These are phyloP conservation scores for Nestor notabilis DNA, from an alignment of 2,113 vertebrate species.

Conservation along the genomic window DNA sequence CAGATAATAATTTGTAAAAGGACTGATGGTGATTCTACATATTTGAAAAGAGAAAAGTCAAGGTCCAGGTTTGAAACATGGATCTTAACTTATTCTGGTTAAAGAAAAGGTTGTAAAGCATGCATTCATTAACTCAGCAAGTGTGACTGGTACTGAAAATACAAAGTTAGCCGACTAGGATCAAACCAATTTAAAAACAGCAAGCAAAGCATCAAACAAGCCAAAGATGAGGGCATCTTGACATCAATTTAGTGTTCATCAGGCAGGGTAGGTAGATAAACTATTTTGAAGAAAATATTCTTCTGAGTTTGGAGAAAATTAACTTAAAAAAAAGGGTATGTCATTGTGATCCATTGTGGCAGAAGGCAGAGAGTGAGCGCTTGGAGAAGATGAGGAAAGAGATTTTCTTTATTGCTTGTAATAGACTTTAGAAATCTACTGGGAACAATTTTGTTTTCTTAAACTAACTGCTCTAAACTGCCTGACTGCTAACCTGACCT, in stretches of 20 bases:
- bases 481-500: not conserved
- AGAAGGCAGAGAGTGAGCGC: not conserved
- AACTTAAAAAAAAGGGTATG: not conserved
- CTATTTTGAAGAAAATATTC: not conserved
- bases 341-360: not conserved
- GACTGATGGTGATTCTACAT: not conserved
- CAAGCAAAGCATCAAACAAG: not conserved
- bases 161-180: not conserved
- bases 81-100: not conserved
- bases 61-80: not conserved
- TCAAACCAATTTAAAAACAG: not conserved
- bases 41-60: not conserved
- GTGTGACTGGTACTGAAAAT: not conserved
- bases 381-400: not conserved
- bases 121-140: not conserved
- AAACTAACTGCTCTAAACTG: constrained; percentile 14
- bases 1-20: not conserved
- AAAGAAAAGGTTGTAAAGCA: not conserved
- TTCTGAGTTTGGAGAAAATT: not conserved
- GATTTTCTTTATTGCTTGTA: constrained; percentile 18
- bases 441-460: constrained; percentile 36
- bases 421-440: constrained; percentile 6
- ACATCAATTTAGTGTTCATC: not conserved
- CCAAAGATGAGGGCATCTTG: not conserved
- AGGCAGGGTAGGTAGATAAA: not conserved